These are phyloP conservation scores for Halictus quadricinctus DNA, from an alignment of 2,888 invertebrate genomes.

Conservation along the genomic window DNA sequence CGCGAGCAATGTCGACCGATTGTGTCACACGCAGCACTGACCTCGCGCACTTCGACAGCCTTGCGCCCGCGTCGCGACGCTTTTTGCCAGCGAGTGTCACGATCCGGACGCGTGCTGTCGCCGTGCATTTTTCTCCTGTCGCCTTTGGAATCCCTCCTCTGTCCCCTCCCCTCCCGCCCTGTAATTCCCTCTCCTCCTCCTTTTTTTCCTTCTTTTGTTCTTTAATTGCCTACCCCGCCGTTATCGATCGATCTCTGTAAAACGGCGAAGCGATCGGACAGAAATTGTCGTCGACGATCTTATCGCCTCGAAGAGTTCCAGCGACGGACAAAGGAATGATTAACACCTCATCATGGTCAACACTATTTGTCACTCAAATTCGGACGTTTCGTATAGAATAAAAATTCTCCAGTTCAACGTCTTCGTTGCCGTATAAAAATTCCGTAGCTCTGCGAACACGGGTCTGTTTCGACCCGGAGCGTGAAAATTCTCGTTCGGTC, in stretches of 20 bases:
- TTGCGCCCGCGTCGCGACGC: conserved; percentile 32
- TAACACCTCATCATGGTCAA: too few relatives aligned
- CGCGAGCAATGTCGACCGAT: conserved; percentile 57
- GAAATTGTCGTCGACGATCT: conserved; percentile 64
- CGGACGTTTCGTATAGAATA: too few relatives aligned
- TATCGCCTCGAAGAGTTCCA: conserved; percentile 33
- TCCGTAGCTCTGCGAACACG: neutral
- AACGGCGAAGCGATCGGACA: conserved; percentile 37
- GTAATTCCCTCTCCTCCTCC: too few relatives aligned
- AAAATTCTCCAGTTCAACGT: too few relatives aligned
- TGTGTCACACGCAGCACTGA: conserved; percentile 63
- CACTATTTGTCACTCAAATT: too few relatives aligned
- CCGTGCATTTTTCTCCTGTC: conserved; percentile 17
- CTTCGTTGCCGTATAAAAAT: neutral
- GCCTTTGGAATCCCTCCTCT: conserved; percentile 5
- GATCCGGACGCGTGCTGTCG: conserved; percentile 38
- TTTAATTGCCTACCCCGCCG: neutral
- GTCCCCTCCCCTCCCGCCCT: neutral
- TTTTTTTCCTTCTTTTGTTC: neutral
- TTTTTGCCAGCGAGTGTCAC: conserved; percentile 39
- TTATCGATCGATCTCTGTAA: conserved; percentile 47
- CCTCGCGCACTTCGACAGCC: conserved; percentile 60
- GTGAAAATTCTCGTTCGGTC: neutral
- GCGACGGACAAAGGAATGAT: neutral
- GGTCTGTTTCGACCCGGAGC: neutral